phyloP scores from a whole-genome alignment of 1,140 invertebrate genomes.

The Drosophila chauvacae region DNA sequence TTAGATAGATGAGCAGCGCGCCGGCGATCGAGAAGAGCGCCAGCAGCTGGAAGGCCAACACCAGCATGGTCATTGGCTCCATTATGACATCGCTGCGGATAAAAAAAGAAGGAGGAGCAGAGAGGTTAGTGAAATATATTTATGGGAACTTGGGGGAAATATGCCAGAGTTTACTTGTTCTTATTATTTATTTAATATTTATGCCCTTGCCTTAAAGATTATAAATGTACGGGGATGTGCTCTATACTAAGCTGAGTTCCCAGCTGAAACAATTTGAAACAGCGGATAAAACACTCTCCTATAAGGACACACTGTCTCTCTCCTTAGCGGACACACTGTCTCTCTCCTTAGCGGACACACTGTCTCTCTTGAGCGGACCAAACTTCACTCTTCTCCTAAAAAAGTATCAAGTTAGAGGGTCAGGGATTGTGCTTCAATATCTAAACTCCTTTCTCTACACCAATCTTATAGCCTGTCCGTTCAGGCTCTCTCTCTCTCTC shows the following conservation, averaged over 20 bases:
- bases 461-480: not conserved
- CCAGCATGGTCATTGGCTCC: slow-evolving; percentile 91
- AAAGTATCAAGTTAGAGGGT: not conserved
- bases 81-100: slow-evolving; percentile 86
- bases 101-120: not conserved
- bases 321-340: too few species aligned
- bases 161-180: not conserved
- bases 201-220: not conserved
- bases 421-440: not conserved
- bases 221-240: not conserved
- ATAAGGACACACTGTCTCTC: not conserved
- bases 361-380: not conserved
- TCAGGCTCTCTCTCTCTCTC: not conserved
- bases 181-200: not conserved
- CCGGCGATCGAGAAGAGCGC: slow-evolving; percentile 92
- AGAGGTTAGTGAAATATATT: not conserved
- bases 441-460: not conserved
- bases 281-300: not conserved
- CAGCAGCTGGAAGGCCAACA: slow-evolving; percentile 90
- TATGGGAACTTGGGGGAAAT: not conserved
- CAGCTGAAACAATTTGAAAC: too few species aligned
- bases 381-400: too few species aligned
- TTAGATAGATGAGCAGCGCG: slow-evolving; percentile 89
- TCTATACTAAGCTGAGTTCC: not conserved
- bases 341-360: not conserved